Evolutionary conservation across 1,140 invertebrate genomes (phyloP).

Genomic region (Neuroterus valhalla): DNA sequence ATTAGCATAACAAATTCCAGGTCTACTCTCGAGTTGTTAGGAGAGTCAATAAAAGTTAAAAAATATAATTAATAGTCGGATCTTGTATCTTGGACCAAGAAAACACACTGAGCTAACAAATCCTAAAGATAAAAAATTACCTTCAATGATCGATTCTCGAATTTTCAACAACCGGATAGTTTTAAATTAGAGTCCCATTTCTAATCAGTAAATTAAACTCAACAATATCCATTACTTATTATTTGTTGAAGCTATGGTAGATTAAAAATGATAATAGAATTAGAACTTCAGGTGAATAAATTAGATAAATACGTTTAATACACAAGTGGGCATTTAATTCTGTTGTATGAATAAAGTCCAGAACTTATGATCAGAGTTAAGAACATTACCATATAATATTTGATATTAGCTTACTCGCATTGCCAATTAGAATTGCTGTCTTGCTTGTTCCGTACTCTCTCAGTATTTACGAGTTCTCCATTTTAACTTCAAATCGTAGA

Average conservation of each 20-base stretch:
- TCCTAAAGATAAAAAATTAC: background rate
- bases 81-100: too few relatives aligned
- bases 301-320: background rate
- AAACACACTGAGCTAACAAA: background rate
- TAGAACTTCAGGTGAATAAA: background rate
- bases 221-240: background rate
- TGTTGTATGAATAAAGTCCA: background rate
- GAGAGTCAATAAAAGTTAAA: slow-evolving; percentile 1
- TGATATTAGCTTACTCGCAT: background rate
- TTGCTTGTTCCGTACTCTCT: background rate
- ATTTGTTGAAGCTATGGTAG: background rate
- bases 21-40: background rate
- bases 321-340: background rate
- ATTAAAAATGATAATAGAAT: background rate
- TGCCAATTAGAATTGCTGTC: slow-evolving; percentile 6
- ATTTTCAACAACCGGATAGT: too few relatives aligned
- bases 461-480: background rate
- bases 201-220: too few relatives aligned
- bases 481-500: background rate
- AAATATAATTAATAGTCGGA: background rate
- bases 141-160: too few relatives aligned
- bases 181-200: too few relatives aligned
- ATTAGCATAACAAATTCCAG: slow-evolving; percentile 4
- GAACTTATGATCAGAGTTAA: background rate
- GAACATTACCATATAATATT: slow-evolving; percentile 9